These are phyloP conservation scores for Labeo rohita DNA, from an alignment of 2,113 vertebrate genomes.

Conservation along the genomic window DNA sequence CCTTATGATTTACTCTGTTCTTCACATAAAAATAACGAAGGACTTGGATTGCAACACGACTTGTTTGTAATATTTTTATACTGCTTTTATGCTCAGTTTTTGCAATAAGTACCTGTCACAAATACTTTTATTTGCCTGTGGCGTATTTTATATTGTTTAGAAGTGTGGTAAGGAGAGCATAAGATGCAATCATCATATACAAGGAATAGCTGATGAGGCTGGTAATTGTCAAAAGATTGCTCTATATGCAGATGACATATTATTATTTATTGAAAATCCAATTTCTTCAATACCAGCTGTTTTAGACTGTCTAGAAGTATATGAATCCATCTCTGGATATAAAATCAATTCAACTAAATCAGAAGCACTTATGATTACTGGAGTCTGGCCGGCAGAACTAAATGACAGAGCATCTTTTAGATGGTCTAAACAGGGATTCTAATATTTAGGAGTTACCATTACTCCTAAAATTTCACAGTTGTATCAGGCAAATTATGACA, in stretches of 20 bases:
- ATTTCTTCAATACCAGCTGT: not conserved
- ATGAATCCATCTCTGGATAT: not conserved
- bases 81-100: no score
- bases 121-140: no score
- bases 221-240: not conserved
- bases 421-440: not conserved
- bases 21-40: no score
- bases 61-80: no score
- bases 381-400: not conserved
- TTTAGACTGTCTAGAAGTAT: not conserved
- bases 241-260: not conserved
- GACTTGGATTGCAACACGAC: no score
- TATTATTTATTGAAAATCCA: slow-evolving; percentile 21
- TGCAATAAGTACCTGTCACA: no score
- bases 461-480: not conserved
- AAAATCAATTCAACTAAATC: not conserved
- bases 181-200: not conserved
- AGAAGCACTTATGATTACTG: not conserved
- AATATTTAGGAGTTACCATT: slow-evolving; percentile 15
- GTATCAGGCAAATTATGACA: not conserved
- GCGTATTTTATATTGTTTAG: no score
- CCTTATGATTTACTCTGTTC: no score
- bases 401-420: not conserved
- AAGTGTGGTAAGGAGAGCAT: not conserved
- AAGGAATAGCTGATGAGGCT: not conserved